These are phyloP conservation scores for Carpatolechia fugitivella DNA, from an alignment of 2,888 invertebrate genomes.

Conservation along the genomic window DNA sequence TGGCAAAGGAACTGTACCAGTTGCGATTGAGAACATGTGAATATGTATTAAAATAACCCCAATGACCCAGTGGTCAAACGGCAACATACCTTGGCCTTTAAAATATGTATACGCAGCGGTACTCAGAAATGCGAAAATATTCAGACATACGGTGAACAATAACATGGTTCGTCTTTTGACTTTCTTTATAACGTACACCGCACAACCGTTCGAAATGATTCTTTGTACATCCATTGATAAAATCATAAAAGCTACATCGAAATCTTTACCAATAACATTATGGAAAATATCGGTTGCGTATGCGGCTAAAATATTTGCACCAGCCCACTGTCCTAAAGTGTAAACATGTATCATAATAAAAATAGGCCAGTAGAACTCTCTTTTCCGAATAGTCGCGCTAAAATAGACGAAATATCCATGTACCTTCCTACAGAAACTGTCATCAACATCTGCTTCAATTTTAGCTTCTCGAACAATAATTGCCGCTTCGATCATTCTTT, in stretches of 20 bases:
- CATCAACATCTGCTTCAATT: conserved; percentile 30
- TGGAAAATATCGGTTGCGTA: conserved; percentile 53
- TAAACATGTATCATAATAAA: conserved; percentile 57
- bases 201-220: conserved; percentile 50
- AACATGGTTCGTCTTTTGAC: conserved; percentile 56
- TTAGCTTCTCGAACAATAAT: conserved; percentile 42
- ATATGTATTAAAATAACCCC: conserved; percentile 49
- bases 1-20: conserved; percentile 81
- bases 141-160: conserved; percentile 42
- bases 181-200: conserved; percentile 57
- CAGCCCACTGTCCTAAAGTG: conserved; percentile 54
- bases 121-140: conserved; percentile 42
- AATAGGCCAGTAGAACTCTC: conserved; percentile 54
- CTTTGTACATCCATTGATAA: conserved; percentile 56
- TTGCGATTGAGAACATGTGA: conserved; percentile 74
- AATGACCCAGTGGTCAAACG: conserved; percentile 42
- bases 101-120: conserved; percentile 48
- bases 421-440: conserved; percentile 34
- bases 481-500: conserved; percentile 47
- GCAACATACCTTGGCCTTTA: conserved; percentile 34
- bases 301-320: conserved; percentile 50
- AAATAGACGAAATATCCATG: conserved; percentile 37
- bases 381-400: conserved; percentile 41
- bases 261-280: conserved; percentile 43
- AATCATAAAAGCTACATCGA: conserved; percentile 46